phyloP scores from a whole-genome alignment of 2,888 invertebrate species.

The Hirtodrosophila histrioides region DNA sequence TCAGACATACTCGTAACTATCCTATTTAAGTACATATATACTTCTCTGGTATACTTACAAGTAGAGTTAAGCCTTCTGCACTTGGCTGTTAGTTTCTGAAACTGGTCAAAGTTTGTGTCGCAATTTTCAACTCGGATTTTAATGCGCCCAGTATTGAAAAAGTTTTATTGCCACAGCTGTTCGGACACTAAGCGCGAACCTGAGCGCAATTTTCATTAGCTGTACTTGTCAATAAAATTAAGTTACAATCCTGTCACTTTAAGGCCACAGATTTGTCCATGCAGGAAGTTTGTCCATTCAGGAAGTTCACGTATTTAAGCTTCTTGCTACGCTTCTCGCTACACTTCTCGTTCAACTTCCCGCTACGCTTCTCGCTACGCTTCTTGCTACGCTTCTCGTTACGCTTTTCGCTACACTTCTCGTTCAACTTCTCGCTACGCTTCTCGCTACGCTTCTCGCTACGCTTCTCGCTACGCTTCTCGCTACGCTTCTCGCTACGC shows the following conservation, averaged over 20 bases:
- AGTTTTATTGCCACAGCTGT: conserved; percentile 75
- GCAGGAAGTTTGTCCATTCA: too few relatives aligned
- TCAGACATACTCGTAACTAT: conserved; percentile 17
- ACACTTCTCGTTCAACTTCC: not conserved
- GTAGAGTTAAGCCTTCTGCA: conserved; percentile 12
- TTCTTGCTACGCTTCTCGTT: not conserved
- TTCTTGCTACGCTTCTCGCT: not conserved
- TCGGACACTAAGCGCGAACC: conserved; percentile 34
- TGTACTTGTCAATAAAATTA: conserved; percentile 37
- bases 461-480: too few relatives aligned
- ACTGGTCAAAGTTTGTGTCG: conserved; percentile 70
- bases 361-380: not conserved
- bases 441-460: too few relatives aligned
- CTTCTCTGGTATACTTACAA: not conserved
- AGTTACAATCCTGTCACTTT: not conserved
- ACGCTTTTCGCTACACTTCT: too few relatives aligned
- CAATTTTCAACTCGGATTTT: conserved; percentile 60
- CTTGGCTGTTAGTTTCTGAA: conserved; percentile 31
- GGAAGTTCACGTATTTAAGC: too few relatives aligned
- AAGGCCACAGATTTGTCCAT: too few relatives aligned
- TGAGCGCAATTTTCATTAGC: conserved; percentile 51
- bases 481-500: too few relatives aligned
- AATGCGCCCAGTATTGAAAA: conserved; percentile 71
- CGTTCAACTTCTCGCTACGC: too few relatives aligned
- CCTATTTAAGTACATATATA: too few relatives aligned